phyloP scores from a whole-genome alignment of 2,888 invertebrate genomes.

The Spodoptera picta region DNA sequence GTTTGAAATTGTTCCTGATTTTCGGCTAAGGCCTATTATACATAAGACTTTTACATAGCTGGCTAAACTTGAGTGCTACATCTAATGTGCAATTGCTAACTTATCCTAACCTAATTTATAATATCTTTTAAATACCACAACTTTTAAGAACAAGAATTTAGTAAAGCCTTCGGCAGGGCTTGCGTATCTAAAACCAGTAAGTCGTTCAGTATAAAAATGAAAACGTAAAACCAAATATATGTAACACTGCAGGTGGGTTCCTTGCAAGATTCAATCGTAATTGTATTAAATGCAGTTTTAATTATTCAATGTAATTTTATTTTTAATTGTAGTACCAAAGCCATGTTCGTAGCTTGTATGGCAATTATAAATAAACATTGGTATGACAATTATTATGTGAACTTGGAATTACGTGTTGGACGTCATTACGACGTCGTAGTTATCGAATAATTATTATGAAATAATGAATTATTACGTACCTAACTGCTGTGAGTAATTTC shows the following conservation, averaged over 20 bases:
- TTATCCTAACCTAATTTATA: too few relatives aligned
- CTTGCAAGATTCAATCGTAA: slow-evolving; percentile 9
- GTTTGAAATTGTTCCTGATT: too few relatives aligned
- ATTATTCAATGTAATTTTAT: slow-evolving; percentile 23
- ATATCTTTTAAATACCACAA: too few relatives aligned
- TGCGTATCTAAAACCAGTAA: slow-evolving; percentile 61
- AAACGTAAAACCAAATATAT: slow-evolving; percentile 51
- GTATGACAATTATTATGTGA: slow-evolving; percentile 9
- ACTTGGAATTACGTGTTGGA: background rate
- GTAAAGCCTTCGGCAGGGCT: slow-evolving; percentile 51
- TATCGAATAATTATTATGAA: too few relatives aligned
- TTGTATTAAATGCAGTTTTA: slow-evolving; percentile 13
- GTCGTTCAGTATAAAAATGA: slow-evolving; percentile 47
- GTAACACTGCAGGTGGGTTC: slow-evolving; percentile 26
- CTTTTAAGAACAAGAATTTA: background rate
- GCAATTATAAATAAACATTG: slow-evolving; percentile 7
- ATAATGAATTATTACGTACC: too few relatives aligned
- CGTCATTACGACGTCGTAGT: too few relatives aligned
- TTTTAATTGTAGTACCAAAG: slow-evolving; percentile 15
- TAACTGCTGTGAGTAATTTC: too few relatives aligned
- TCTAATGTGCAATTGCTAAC: too few relatives aligned
- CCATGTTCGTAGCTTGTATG: slow-evolving; percentile 7
- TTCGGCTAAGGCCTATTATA: too few relatives aligned
- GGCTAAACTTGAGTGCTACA: too few relatives aligned
- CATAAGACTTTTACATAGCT: too few relatives aligned